Evolutionary conservation across 2,888 invertebrate species (phyloP), one percentile per base, ranked within the genome.

Genomic region (Pristionchus fissidentatus): DNA sequence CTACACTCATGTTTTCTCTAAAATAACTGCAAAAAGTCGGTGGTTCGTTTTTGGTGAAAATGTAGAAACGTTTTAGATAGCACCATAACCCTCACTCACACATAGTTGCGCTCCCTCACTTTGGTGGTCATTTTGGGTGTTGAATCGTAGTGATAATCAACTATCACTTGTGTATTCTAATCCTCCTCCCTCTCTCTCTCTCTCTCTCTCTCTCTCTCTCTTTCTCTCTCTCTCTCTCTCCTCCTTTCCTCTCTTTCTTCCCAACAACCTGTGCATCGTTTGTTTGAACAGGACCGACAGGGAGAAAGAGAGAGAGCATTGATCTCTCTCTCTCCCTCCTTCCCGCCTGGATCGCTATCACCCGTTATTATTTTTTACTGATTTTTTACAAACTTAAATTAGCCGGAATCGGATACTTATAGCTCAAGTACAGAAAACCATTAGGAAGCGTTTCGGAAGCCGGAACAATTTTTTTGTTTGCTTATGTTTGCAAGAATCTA

Each of bases 231-330:
- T 41, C 77, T 29, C 19, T n/a, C 66, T 26, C 66, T 66, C 52
- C 19, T 10, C 38, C 77, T 49, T 15, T 41, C 49, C 26, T 29
- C 29, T 32, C n/a, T 32, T n/a, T 26, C 19, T 38, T 77, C 41
- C 32, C 77, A 77, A 52, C 77, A 77, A 52, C 52, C 77, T 77
- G 77, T 49, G n/a, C 22, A 29, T 22, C 52, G 41, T 70, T 70
- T 70, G 70, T 70, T 70, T 70, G 70, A 70, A 70, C 70, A 70
- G 70, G 70, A 70, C 70, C 70, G 52, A 1, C 73, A 35, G 38
- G 13, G 15, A 19, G 15, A 19, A 52, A 19, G 22, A 19, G 52
- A 52, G 52, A n/a, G n/a, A n/a, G n/a, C n/a, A 70, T 70, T 70
- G 70, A 70, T 70, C 62, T 66, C 35, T 38, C 19, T 3, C 62